phyloP scores from a whole-genome alignment of 1,140 invertebrate genomes.

The Sarcophaga peregrina region DNA sequence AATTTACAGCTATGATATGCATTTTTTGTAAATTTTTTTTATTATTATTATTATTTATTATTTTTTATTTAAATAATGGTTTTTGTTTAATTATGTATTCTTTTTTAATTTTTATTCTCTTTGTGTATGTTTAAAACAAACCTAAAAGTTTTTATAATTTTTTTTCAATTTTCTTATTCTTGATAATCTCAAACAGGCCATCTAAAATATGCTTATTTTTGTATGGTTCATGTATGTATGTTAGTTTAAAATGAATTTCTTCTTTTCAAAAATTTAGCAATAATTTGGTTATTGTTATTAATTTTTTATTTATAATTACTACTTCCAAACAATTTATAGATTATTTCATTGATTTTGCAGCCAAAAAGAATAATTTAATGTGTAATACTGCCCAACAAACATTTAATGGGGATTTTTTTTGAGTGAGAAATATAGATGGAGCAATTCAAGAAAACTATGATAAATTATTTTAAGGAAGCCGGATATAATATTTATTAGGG shows the following conservation, averaged over 20 bases:
- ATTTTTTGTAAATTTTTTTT: conserved; percentile 75
- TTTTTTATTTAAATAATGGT: background rate
- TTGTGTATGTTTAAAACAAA: background rate
- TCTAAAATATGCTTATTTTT: conserved; percentile 42
- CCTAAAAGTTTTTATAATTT: conserved; percentile 37
- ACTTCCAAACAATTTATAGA: too few relatives aligned
- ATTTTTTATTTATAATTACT: background rate
- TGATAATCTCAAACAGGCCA: conserved; percentile 44
- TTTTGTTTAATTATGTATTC: background rate
- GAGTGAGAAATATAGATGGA: too few relatives aligned
- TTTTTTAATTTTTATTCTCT: conserved; percentile 16
- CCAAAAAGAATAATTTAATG: too few relatives aligned
- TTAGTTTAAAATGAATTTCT: too few relatives aligned
- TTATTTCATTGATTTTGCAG: too few relatives aligned
- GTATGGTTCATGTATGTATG: conserved; percentile 25
- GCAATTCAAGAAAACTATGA: too few relatives aligned
- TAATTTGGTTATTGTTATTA: background rate
- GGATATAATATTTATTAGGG: too few relatives aligned
- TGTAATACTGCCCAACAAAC: too few relatives aligned
- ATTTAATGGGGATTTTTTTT: too few relatives aligned
- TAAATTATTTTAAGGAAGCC: too few relatives aligned
- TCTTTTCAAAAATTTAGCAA: background rate
- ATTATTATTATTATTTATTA: too few relatives aligned
- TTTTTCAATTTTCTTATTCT: conserved; percentile 48
- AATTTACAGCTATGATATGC: conserved; percentile 87